These are phyloP conservation scores for Tetraodon nigroviridis DNA, from an alignment of 2,113 vertebrate genomes.

Conservation along the genomic window DNA sequence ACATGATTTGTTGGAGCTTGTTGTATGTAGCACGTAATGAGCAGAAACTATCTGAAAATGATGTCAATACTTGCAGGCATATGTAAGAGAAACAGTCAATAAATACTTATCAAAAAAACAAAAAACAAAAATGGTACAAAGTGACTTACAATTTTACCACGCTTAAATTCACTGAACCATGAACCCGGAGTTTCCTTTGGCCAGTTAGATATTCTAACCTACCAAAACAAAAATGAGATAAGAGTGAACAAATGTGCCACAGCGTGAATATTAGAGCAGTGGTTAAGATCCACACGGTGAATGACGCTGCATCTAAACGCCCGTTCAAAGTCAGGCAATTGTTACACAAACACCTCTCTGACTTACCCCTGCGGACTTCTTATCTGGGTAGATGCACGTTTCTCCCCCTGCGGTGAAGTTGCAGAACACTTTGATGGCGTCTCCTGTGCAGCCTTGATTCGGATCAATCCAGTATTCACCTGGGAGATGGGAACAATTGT, in stretches of 20 bases:
- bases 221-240: conserved; percentile 1
- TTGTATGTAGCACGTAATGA: too few species aligned
- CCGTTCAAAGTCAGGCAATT: too few species aligned
- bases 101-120: not conserved
- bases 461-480: conserved; percentile 99
- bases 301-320: not conserved
- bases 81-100: conserved; percentile 16
- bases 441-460: conserved; percentile 94
- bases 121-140: not conserved
- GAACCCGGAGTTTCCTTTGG: conserved; percentile 93
- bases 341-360: conserved; percentile 59
- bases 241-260: not conserved
- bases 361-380: conserved; percentile 95
- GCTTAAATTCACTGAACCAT: conserved; percentile 99
- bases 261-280: not conserved
- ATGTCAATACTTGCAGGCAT: not conserved
- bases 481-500: conserved; percentile 37
- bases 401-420: conserved; percentile 97
- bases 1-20: too few species aligned
- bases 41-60: not conserved
- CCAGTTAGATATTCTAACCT: conserved; percentile 97
- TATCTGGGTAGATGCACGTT: conserved; percentile 95
- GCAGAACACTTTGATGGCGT: conserved; percentile 94
- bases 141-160: conserved; percentile 92
- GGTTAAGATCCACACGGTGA: not conserved